These are phyloP conservation scores for Cyrtonyx montezumae DNA, from an alignment of 2,113 vertebrate species.

Conservation along the genomic window DNA sequence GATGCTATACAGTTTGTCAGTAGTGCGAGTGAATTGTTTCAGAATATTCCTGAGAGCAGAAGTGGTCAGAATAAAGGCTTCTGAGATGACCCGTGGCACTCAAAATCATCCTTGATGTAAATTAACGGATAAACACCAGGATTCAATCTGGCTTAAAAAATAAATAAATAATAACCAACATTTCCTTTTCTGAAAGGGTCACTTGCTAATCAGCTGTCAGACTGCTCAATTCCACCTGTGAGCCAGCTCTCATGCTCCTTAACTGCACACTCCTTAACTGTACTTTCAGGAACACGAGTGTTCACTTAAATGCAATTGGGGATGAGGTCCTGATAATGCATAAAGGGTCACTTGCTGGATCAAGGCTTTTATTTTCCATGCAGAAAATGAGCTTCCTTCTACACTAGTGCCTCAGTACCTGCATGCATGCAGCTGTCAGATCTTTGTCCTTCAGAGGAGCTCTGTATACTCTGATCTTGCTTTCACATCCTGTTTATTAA, in stretches of 20 bases:
- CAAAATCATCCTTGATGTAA: neutral
- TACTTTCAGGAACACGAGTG: neutral
- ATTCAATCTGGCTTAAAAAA: neutral
- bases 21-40: neutral
- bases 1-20: neutral
- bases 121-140: accelerated
- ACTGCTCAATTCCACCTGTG: neutral
- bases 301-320: neutral
- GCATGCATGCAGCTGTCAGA: accelerated
- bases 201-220: neutral
- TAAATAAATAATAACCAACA: too few relatives aligned
- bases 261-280: accelerated
- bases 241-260: neutral
- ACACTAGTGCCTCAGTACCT: too few relatives aligned
- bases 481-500: neutral
- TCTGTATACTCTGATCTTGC: accelerated
- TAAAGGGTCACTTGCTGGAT: neutral
- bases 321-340: neutral
- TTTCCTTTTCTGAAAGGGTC: neutral
- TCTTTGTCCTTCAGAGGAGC: neutral
- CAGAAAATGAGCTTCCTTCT: neutral
- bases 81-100: accelerated
- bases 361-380: neutral
- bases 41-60: accelerated
- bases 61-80: neutral